These are phyloP conservation scores for Therioaphis trifolii DNA, from an alignment of 2,888 invertebrate genomes.

Conservation along the genomic window DNA sequence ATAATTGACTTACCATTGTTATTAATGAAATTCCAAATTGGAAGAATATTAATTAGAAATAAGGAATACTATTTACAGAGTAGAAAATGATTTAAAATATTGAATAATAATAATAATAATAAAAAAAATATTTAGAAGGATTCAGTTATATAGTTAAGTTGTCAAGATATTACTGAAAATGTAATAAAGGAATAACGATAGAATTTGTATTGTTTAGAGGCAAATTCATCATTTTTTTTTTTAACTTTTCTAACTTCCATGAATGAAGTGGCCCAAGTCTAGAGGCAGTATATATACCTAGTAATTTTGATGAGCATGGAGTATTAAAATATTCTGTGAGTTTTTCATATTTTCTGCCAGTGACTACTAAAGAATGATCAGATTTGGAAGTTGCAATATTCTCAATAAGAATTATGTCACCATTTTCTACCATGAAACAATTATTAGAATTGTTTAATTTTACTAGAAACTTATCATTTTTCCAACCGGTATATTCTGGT, in stretches of 20 bases:
- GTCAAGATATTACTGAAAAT: not conserved
- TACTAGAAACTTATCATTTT: slow-evolving; percentile 14
- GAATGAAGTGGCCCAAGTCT: not conserved
- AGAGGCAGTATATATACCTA: slow-evolving; percentile 3
- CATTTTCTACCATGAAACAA: slow-evolving; percentile 9
- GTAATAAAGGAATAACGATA: not conserved
- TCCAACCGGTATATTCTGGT: slow-evolving; percentile 15
- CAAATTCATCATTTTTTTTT: slow-evolving; percentile 11
- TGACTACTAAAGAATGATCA: not conserved
- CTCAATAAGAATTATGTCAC: slow-evolving; percentile 11
- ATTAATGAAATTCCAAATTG: too few relatives aligned
- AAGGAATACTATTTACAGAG: too few relatives aligned
- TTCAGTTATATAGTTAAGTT: too few relatives aligned
- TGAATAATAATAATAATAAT: too few relatives aligned
- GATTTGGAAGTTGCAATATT: slow-evolving; percentile 2
- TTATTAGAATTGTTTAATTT: slow-evolving; percentile 15
- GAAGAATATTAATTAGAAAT: too few relatives aligned
- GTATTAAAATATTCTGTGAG: not conserved
- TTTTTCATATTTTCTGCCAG: slow-evolving; percentile 13
- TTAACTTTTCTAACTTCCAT: slow-evolving; percentile 11
- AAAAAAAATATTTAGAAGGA: not conserved
- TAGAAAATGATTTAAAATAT: not conserved
- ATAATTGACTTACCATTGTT: too few relatives aligned
- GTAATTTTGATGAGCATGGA: slow-evolving; percentile 10
- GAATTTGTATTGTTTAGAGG: slow-evolving; percentile 3